These are phyloP conservation scores for Prosapia bicincta DNA, from an alignment of 2,888 invertebrate species.

Conservation along the genomic window DNA sequence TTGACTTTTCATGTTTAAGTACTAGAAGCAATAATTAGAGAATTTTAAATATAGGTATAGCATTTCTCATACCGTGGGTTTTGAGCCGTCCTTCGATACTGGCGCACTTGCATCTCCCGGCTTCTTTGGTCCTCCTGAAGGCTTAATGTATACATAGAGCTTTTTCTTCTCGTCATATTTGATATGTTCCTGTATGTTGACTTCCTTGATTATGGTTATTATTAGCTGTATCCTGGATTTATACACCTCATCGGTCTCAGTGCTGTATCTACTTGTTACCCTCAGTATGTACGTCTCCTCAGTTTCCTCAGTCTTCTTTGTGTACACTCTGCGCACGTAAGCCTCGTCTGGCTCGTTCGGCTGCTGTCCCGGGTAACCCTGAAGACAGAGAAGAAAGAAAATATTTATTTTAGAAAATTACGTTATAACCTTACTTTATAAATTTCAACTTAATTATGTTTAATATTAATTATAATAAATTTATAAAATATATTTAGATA, in stretches of 20 bases:
- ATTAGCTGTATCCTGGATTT: background rate
- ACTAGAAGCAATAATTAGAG: too few relatives aligned
- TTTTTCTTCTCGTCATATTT: background rate
- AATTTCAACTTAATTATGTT: too few relatives aligned
- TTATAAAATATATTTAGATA: too few relatives aligned
- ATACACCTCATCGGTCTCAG: background rate
- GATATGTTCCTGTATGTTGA: background rate
- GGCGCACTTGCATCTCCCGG: too few relatives aligned
- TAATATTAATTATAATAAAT: too few relatives aligned
- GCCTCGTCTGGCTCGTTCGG: background rate
- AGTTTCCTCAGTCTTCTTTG: background rate
- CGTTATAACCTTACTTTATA: too few relatives aligned
- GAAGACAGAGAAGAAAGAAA: too few relatives aligned
- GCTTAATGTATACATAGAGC: background rate
- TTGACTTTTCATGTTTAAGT: too few relatives aligned
- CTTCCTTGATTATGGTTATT: background rate
- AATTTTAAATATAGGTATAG: too few relatives aligned
- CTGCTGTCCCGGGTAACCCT: background rate
- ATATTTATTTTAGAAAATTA: too few relatives aligned
- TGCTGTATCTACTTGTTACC: background rate
- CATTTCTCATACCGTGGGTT: too few relatives aligned
- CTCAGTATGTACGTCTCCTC: background rate
- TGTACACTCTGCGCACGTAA: background rate
- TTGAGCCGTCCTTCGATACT: too few relatives aligned
- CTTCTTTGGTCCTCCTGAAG: background rate